Conservation (phyloP, 2,113 vertebrate species). For the Colinus virginianus region DNA sequence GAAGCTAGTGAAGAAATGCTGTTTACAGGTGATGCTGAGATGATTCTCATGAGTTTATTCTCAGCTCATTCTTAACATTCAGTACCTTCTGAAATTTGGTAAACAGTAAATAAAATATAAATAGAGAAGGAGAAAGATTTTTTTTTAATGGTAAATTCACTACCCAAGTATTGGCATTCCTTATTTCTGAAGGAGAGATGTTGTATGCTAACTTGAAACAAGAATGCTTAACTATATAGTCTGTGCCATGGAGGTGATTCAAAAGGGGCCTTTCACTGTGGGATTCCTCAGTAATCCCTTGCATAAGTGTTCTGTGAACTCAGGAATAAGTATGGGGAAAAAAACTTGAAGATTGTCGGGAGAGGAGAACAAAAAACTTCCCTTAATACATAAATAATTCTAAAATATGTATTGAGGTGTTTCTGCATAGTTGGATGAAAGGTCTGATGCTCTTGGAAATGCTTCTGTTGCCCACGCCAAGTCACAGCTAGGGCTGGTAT, state of each 20-base stretch:
- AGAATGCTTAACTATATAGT: not conserved
- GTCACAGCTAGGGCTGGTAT: not conserved
- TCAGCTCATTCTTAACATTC: not conserved
- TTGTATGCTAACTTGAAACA: not conserved
- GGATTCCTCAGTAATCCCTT: not conserved
- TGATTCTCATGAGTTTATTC: not conserved
- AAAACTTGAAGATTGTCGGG: not conserved
- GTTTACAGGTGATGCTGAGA: not conserved
- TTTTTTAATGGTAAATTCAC: not conserved
- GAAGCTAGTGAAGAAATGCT: not conserved
- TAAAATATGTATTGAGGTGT: not conserved
- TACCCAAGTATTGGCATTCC: not conserved
- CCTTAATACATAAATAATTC: not conserved
- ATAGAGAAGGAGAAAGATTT: not conserved
- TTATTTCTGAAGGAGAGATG: not conserved
- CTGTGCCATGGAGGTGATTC: not conserved
- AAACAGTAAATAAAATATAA: not conserved
- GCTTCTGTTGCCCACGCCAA: not conserved
- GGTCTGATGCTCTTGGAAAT: not conserved
- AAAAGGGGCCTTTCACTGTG: not conserved
- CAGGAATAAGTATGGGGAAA: not conserved
- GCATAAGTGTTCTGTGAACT: not conserved
- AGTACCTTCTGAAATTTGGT: not conserved
- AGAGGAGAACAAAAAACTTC: not conserved
- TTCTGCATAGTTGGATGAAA: not conserved